A percentile compares a stretch with the other conserved stretches of the same genome.
Evolutionary conservation across 2,888 invertebrate genomes (phyloP).

Genomic region (Sarcophaga carnaria): DNA sequence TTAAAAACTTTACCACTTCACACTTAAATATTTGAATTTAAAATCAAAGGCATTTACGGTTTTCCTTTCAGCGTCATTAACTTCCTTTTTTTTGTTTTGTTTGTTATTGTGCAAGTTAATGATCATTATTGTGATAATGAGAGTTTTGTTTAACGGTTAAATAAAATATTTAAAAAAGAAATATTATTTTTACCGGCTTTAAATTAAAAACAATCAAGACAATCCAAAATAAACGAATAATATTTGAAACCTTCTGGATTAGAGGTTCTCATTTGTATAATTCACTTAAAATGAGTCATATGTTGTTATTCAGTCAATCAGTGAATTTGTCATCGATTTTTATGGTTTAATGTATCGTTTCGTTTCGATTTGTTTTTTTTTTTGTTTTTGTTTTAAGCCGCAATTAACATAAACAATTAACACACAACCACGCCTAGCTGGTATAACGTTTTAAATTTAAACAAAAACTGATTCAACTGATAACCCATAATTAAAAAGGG

Average conservation of each 20-base stretch:
- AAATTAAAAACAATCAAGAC: background rate
- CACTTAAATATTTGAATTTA: background rate
- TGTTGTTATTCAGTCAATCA: slow-evolving; percentile 28
- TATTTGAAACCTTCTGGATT: background rate
- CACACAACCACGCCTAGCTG: no score
- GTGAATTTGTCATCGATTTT: slow-evolving; percentile 43
- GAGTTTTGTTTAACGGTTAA: no score
- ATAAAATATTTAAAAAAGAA: no score
- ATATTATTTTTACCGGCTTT: background rate
- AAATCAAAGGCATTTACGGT: background rate
- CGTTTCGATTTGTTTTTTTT: background rate
- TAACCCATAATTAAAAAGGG: background rate
- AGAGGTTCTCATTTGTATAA: background rate
- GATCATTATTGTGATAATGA: no score
- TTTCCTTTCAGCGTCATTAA: background rate
- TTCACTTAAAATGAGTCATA: slow-evolving; percentile 49
- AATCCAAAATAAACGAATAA: background rate
- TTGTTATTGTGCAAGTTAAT: no score
- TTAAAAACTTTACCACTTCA: background rate
- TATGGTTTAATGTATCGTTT: background rate
- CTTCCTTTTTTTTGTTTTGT: background rate
- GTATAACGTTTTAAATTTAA: no score
- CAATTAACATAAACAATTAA: no score
- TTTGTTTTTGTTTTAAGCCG: no score
- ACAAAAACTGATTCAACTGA: background rate